Percentiles rank a stretch among this genome's conserved stretches.
phyloP scores from a whole-genome alignment of 1,140 invertebrate genomes.

The Phortica variegata region DNA sequence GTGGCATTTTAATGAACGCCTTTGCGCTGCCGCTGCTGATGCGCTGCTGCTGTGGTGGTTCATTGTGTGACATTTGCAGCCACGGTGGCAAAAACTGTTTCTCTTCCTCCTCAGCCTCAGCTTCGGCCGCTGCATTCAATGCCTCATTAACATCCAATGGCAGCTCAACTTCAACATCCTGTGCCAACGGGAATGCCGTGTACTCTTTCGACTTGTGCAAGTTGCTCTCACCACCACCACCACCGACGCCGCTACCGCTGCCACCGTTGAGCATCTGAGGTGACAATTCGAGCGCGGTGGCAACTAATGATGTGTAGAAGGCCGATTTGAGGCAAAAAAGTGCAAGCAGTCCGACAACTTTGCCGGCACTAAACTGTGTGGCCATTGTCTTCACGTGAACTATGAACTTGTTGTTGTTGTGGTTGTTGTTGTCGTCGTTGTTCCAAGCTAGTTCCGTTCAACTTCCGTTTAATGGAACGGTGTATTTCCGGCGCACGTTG shows the following conservation, averaged over 20 bases:
- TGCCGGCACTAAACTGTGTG: neutral
- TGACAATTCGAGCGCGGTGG: slow-evolving; percentile 30
- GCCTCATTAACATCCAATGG: slow-evolving; percentile 35
- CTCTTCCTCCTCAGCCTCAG: slow-evolving; percentile 12
- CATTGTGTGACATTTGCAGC: slow-evolving; percentile 26
- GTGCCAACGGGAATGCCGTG: slow-evolving; percentile 28
- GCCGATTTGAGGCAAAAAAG: slow-evolving; percentile 30
- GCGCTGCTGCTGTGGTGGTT: slow-evolving; percentile 20
- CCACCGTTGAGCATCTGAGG: slow-evolving; percentile 21
- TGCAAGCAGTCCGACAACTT: slow-evolving; percentile 13
- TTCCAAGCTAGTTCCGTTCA: too few species aligned
- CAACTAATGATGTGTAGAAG: slow-evolving; percentile 25
- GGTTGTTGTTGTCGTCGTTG: too few species aligned
- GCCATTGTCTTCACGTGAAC: too few species aligned
- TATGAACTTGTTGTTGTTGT: too few species aligned
- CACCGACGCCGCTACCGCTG: slow-evolving; percentile 15
- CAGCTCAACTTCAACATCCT: slow-evolving; percentile 34
- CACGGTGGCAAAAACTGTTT: slow-evolving; percentile 33
- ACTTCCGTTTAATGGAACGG: too few species aligned
- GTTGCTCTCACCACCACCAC: slow-evolving; percentile 13
- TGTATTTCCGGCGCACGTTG: too few species aligned
- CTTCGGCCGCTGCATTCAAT: neutral
- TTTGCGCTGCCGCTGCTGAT: slow-evolving; percentile 14
- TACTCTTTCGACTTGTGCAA: slow-evolving; percentile 28
- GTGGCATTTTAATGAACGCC: slow-evolving; percentile 27